Evolutionary conservation across 2,888 invertebrate genomes (phyloP), one percentile per base, ranked within the genome.

Genomic region (Heliconius hortense): DNA sequence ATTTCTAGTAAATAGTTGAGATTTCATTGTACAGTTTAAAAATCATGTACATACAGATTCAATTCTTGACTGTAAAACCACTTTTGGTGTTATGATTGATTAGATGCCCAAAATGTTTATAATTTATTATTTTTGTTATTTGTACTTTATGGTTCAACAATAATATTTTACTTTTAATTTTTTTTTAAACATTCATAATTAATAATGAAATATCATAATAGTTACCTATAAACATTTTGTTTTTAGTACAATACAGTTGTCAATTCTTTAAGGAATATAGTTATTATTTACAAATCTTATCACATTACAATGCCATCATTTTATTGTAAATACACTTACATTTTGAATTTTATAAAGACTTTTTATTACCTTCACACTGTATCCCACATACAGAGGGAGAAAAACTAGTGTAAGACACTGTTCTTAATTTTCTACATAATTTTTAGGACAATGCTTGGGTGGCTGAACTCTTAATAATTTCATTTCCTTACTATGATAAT

Each of bases 311-410:
- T 76, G 79, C 77, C 79, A 80, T 80, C 78, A 77, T 76, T 80
- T 78, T 78, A 79, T 71, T 80, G 79, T 80, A 77, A 80, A 79
- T 79, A 79, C 73, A 79, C 28, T 80, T 76, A 75, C 62, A 72
- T 76, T 76, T 70, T 77, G 74, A 74, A 78, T 77, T 75, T 77
- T 68, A 74, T 43, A 26, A 56, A 4, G 63, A 62, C 62, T 76
- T 81, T 76, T 73, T 69, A 73, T 76, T 31, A 15, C 26, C 39
- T 56, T n/a, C 4, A 21, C 11, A 11, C 53, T 53, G 53, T 8
- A 8, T 53, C 53, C 53, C 21, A 53, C 10, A 53, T 53, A 53
- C 10, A 10, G 18, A 21, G 21, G 21, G 7, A n/a, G 53, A 1
- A 53, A 53, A 53, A 8, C 8, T 53, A 53, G 53, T 53, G 53